Percentiles rank a stretch among this genome's conserved stretches.
phyloP scores from a whole-genome alignment of 2,888 invertebrate genomes.

The Rhabditoides inermis region DNA sequence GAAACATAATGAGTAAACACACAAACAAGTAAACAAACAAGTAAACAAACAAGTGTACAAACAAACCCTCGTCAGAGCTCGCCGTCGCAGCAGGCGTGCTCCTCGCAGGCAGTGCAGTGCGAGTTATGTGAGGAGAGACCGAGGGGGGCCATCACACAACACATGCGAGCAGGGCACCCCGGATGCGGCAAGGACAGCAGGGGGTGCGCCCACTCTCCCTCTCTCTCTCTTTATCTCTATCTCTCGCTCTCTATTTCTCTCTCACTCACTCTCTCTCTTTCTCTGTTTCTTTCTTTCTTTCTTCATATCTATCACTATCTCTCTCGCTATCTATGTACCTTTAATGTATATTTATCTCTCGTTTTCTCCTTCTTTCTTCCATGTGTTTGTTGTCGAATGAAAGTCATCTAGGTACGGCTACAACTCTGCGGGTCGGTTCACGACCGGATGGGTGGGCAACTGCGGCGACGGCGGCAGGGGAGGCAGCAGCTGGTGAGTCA shows the following conservation, averaged over 20 bases:
- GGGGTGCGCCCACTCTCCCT: too few species aligned
- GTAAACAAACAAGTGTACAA: conserved; percentile 1
- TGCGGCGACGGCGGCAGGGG: conserved; percentile 78
- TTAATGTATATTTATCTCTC: too few species aligned
- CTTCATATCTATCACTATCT: too few species aligned
- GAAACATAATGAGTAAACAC: too few species aligned
- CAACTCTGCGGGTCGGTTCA: conserved; percentile 77
- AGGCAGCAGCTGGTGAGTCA: conserved; percentile 57
- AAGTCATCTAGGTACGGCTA: conserved; percentile 88
- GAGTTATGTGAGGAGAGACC: conserved; percentile 71
- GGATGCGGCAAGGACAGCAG: conserved; percentile 76
- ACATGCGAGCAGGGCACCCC: conserved; percentile 80
- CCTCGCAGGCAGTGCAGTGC: conserved; percentile 61
- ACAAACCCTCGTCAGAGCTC: not conserved
- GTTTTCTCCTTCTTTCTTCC: too few species aligned
- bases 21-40: not conserved
- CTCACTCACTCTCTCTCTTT: too few species aligned
- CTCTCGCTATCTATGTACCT: too few species aligned
- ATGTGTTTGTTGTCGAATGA: too few species aligned
- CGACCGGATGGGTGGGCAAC: conserved; percentile 77
- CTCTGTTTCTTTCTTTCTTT: too few species aligned
- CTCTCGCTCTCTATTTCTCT: too few species aligned
- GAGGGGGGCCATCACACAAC: conserved; percentile 73
- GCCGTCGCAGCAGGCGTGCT: conserved; percentile 2
- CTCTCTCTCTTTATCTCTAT: too few species aligned